Evolutionary conservation across 1,140 invertebrate species (phyloP), one percentile per base, ranked within the genome.

Genomic region (Mercenaria mercenaria): DNA sequence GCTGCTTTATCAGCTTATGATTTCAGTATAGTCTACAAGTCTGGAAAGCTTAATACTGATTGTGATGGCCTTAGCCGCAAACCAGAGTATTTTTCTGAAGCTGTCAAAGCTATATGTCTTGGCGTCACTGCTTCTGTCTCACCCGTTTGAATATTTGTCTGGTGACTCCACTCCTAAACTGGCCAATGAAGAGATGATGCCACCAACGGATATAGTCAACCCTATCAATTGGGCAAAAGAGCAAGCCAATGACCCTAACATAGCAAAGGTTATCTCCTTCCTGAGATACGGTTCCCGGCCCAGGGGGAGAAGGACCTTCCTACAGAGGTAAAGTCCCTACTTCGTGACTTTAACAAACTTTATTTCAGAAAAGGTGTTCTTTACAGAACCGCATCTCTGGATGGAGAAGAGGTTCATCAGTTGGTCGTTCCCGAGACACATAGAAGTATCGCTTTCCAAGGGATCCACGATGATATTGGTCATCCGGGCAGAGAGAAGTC

Each of bases 381-480:
- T 37, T 20, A 56, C n/a, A 34, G 43, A 47, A 47, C 43, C 18
- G 43, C 43, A 47, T 47, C 43, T 47, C 43, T 47, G 43, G 43
- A 47, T 69, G 39, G 81, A 23, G 23, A 82, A 4, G 8, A 20
- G 37, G 0, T 50, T n/a, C 18, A 4, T 8, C 74, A 88, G 4
- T 64, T 80, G 43, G 56, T 88, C 8, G 18, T 67, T 0, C 86
- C 86, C n/a, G 1, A n/a, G 39, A 26, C 13, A 11, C 50, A 43
- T 23, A 37, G 76, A 29, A 8, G 8, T 29, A 32, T 26, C 15
- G 86, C 61, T 26, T 67, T 80, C 8, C 18, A 64, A 15, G 69
- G 67, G 10, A 32, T 90, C 26, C 81, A 90, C 76, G 29, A 84
- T 76, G 43, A 89, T 29, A 52, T 89, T 29, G 88, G 79, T 29